Evolutionary conservation across 2,797 vertebrate genomes (phyloP).

Genomic region (Synaphobranchus kaupii): DNA sequence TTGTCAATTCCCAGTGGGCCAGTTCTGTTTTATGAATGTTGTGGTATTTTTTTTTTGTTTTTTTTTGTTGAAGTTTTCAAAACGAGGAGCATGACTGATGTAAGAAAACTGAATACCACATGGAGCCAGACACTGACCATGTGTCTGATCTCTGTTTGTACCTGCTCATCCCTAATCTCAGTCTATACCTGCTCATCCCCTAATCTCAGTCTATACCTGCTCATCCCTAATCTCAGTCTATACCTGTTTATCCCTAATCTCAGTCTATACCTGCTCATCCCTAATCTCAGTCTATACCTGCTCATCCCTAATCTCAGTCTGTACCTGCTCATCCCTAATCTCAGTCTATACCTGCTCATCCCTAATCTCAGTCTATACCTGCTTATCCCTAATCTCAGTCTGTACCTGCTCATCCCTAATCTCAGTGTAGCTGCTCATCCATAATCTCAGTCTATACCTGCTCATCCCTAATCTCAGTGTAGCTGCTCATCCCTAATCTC

Average conservation of each 20-base stretch:
- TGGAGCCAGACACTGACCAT: slow-evolving; percentile 63
- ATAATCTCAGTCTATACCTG: too few species aligned
- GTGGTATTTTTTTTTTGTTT: slow-evolving; percentile 78
- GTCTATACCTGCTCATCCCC: neutral
- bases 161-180: neutral
- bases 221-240: neutral
- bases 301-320: neutral
- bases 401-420: neutral
- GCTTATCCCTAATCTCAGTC: neutral
- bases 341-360: neutral
- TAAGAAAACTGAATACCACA: slow-evolving; percentile 80
- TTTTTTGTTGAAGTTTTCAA: slow-evolving; percentile 82
- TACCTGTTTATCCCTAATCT: neutral
- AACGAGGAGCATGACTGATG: slow-evolving; percentile 76
- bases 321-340: neutral
- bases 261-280: neutral
- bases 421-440: too few species aligned
- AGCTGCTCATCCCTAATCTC: too few species aligned
- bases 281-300: neutral
- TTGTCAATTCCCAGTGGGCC: slow-evolving; percentile 86
- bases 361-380: neutral
- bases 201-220: neutral
- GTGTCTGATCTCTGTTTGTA: neutral
- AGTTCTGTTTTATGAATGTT: slow-evolving; percentile 95
- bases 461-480: too few species aligned